A percentile compares a stretch with the other conserved stretches of the same genome.
Evolutionary conservation across 2,113 vertebrate species (phyloP).

Genomic region (Todiramphus saurophagus): DNA sequence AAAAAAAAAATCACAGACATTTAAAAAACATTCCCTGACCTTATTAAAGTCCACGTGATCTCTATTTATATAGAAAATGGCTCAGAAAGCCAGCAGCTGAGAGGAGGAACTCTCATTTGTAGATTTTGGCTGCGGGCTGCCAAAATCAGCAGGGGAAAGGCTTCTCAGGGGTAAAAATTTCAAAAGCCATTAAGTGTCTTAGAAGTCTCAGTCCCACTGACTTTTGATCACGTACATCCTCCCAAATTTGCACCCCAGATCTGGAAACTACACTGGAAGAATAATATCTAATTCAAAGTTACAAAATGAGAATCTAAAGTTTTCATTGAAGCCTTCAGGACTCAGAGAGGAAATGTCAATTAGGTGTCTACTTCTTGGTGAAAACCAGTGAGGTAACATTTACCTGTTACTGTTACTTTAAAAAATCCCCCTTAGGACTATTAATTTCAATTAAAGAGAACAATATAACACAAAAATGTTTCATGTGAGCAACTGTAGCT

Average conservation of each 20-base stretch:
- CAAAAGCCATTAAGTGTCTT: conserved; percentile 50
- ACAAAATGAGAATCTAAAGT: conserved; percentile 6
- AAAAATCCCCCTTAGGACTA: not conserved
- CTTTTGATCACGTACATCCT: conserved; percentile 30
- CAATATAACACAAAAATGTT: not conserved
- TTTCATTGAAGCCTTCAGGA: not conserved
- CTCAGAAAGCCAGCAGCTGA: conserved; percentile 61
- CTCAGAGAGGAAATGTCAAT: conserved; percentile 35
- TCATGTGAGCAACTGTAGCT: not conserved
- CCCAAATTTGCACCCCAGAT: conserved; percentile 26
- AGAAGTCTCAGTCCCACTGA: conserved; percentile 37
- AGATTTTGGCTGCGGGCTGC: conserved; percentile 52
- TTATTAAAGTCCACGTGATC: conserved; percentile 67
- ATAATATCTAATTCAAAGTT: not conserved
- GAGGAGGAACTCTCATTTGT: conserved; percentile 62
- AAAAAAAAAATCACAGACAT: conserved; percentile 54
- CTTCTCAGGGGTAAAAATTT: conserved; percentile 53
- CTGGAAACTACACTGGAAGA: conserved; percentile 21
- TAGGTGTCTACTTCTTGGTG: conserved; percentile 1
- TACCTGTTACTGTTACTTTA: not conserved
- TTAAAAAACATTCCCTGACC: conserved; percentile 70
- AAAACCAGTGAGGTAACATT: conserved; percentile 13
- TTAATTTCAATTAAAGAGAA: conserved; percentile 39
- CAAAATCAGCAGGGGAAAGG: conserved; percentile 64
- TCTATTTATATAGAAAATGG: conserved; percentile 68